Percentiles rank a stretch among this genome's conserved stretches.
Evolutionary conservation across 2,888 invertebrate species (phyloP).

Genomic region (Tuberolachnus salignus): DNA sequence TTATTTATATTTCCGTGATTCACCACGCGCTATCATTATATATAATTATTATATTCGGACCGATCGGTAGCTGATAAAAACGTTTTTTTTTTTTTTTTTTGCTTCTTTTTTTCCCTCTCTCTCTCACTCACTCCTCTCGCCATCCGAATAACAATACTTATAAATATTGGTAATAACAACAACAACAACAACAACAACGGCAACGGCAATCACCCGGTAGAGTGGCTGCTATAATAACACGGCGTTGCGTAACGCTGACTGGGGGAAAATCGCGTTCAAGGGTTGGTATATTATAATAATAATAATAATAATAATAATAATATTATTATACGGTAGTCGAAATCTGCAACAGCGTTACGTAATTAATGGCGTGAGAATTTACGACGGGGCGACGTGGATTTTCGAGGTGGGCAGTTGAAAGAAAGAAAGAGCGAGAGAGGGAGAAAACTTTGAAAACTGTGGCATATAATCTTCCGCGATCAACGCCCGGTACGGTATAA

Average conservation of each 20-base stretch:
- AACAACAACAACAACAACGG: no score
- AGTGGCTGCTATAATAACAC: neutral
- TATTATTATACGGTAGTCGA: conserved; percentile 6
- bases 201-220: neutral
- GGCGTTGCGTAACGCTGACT: conserved; percentile 19
- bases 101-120: no score
- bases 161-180: no score
- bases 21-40: no score
- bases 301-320: no score
- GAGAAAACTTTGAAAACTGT: conserved; percentile 36
- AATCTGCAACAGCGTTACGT: conserved; percentile 23
- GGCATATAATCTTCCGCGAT: neutral
- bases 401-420: neutral
- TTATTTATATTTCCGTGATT: conserved; percentile 51
- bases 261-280: neutral
- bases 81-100: neutral
- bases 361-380: conserved; percentile 41
- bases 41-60: conserved; percentile 12
- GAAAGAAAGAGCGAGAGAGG: no score
- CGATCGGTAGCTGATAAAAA: neutral
- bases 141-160: no score
- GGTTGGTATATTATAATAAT: neutral
- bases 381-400: neutral
- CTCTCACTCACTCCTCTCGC: neutral
- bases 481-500: neutral